A percentile compares a stretch with the other conserved stretches of the same genome.
Conservation (phyloP, 2,797 vertebrate species). For the Mus minutoides region DNA sequence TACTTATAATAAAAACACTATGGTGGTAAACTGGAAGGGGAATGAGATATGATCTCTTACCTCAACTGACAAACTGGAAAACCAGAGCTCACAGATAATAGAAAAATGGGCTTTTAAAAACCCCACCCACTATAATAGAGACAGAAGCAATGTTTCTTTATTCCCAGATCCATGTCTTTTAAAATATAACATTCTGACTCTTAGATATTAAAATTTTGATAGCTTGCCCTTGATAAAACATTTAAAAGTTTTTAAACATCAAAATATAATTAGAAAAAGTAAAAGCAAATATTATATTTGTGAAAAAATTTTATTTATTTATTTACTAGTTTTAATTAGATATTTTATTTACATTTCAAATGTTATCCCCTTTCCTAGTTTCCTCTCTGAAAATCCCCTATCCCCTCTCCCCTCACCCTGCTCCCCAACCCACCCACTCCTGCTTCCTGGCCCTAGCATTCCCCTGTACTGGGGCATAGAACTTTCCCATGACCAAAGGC, state of each 20-base stretch:
- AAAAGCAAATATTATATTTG: slow-evolving; percentile 9
- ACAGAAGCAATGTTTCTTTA: background rate
- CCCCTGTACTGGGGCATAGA: no score
- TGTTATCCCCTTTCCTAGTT: no score
- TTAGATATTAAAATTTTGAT: slow-evolving; percentile 7
- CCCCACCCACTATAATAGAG: background rate
- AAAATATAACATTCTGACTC: background rate
- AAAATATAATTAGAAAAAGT: slow-evolving; percentile 12
- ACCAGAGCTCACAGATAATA: background rate
- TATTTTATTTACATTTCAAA: no score
- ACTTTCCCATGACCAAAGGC: no score
- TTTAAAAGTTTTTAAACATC: slow-evolving; percentile 15
- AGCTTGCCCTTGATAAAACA: background rate
- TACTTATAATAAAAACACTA: background rate
- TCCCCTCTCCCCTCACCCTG: no score
- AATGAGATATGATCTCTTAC: background rate
- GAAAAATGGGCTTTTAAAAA: background rate
- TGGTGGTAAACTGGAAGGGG: background rate
- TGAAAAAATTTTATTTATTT: background rate
- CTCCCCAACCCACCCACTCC: no score
- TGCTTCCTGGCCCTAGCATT: no score
- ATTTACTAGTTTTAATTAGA: no score
- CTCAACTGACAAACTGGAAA: background rate
- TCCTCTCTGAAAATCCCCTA: no score
- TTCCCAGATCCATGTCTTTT: background rate